Base-by-base conservation (phyloP, 1,140 invertebrate species). In the Lucilia sericata region DNA sequence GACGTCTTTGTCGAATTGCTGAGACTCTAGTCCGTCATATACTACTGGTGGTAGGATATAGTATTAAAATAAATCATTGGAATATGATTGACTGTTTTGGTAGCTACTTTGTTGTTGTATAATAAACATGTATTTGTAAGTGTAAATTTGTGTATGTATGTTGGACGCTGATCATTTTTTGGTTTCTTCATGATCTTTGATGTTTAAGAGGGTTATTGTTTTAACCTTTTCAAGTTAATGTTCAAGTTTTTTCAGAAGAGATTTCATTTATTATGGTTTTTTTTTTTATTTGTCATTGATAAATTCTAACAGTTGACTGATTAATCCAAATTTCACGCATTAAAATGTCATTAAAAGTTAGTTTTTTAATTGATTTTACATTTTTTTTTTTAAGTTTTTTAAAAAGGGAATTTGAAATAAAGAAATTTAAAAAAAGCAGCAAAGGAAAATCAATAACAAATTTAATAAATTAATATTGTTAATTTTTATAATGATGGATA, bases 251-350 rank as follows among this genome's bases (percentile, higher is more conserved):
- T 49, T 49, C 5, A 0, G 51, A 55, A 12, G 12, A 55, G 51
- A 55, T 55, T 55, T 17, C 42, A 42, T 42, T 42, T 42, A 42
- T 42, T 42, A 42, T 42, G 0, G 2, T 42, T 10, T 55, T 51
- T 51, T 51, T 51, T 51, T 51, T 51, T 36, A 36, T 36, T 51
- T 51, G 49, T 51, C 49, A 51, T 13, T 51, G 49, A 51, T 51
- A 51, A 36, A 51, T 51, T 51, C 49, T 51, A 51, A 51, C 49
- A 51, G 49, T 7, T 51, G 49, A 51, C 49, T 51, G 49, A 51
- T 51, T 51, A 51, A 51, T 51, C 49, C 49, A 51, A 51, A 55
- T 55, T 55, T 55, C 51, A 55, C 51, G 51, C 51, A 55, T 55
- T 55, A 55, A 55, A 55, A 55, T 55, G 51, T 55, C 13, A 55